Base-by-base conservation (phyloP, 2,888 invertebrate genomes). In the Eupithecia dodoneata region DNA sequence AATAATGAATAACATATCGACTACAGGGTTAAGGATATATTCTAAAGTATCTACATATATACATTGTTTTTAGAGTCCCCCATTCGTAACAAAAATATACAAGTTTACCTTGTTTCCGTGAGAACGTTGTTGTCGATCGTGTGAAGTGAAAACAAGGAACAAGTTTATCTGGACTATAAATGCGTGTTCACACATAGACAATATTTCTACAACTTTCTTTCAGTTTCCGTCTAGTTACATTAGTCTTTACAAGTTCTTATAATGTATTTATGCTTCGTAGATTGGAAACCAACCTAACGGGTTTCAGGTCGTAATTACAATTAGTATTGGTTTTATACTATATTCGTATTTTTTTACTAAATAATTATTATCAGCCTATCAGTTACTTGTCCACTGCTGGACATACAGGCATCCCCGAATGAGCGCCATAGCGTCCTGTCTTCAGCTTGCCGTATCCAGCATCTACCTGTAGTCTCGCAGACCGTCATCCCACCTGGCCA, bases 111-210 rank as follows among this genome's bases (percentile, higher is more conserved):
- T 71, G 81, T 81, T 82, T 81, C 82, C 83, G 79, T 83, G 81
- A 78, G 85, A 87, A 87, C 86, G 82, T 79, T 80, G 83, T 80
- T 80, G 74, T 80, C 79, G 80, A 82, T 79, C 76, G 75, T 81
- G 82, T 84, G 83, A 83, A 86, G 85, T 87, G 87, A 87, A 88
- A 89, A 86, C 84, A 81, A 80, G 80, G 73, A 73, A 81, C 78
- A 77, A 81, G 81, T 82, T 82, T 79, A 80, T 76, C 70, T 78
- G 74, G 74, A 77, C 76, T 78, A 80, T 81, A 78, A 81, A 81
- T 77, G 63, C 7, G 65, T 72, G 74, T 72, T 75, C 44, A n/a
- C 45, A 49, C 13, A 18, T 5, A 47, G 70, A 45, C 47, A 49
- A 18, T 66, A 30, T 18, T 30, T n/a, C 70, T 70, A 49, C 66